Conservation (phyloP, 2,113 vertebrate species). For the Datnioides undecimradiatus region DNA sequence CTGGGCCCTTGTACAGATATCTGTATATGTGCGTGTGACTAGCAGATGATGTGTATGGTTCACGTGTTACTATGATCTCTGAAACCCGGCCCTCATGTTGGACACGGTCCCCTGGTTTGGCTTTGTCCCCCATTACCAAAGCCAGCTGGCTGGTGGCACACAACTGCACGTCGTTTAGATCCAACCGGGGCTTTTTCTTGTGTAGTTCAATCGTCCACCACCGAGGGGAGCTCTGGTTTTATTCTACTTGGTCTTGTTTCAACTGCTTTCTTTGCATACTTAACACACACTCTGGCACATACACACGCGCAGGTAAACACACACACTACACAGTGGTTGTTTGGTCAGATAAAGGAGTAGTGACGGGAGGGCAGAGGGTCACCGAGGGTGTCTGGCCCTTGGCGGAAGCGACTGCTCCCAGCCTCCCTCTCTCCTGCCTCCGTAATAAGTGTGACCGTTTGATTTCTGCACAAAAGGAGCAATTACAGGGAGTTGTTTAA, state of each 20-base stretch:
- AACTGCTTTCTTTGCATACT: constrained; percentile 53
- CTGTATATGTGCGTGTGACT: constrained; percentile 51
- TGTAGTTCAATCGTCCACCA: constrained; percentile 56
- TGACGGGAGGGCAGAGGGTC: constrained; percentile 77
- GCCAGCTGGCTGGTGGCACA: constrained; percentile 74
- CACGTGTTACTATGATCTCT: constrained; percentile 72
- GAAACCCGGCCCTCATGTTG: constrained; percentile 73
- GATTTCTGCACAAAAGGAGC: constrained; percentile 81
- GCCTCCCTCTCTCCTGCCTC: constrained; percentile 45
- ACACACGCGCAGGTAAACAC: constrained; percentile 41
- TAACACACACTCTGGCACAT: constrained; percentile 41
- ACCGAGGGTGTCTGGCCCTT: constrained; percentile 69
- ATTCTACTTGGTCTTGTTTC: constrained; percentile 37
- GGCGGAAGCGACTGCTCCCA: constrained; percentile 51
- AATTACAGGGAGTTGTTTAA: constrained; percentile 84
- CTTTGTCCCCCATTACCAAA: constrained; percentile 66
- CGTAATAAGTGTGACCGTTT: constrained; percentile 77
- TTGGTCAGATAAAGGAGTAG: constrained; percentile 78
- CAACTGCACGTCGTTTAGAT: constrained; percentile 32
- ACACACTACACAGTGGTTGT: constrained; percentile 67
- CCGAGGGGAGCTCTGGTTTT: constrained; percentile 80
- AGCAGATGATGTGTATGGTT: constrained; percentile 73
- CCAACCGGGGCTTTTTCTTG: background rate
- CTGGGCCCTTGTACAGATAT: constrained; percentile 53
- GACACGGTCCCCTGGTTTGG: constrained; percentile 75